Base-by-base conservation (phyloP, 2,888 invertebrate species). In the Sesia bembeciformis region DNA sequence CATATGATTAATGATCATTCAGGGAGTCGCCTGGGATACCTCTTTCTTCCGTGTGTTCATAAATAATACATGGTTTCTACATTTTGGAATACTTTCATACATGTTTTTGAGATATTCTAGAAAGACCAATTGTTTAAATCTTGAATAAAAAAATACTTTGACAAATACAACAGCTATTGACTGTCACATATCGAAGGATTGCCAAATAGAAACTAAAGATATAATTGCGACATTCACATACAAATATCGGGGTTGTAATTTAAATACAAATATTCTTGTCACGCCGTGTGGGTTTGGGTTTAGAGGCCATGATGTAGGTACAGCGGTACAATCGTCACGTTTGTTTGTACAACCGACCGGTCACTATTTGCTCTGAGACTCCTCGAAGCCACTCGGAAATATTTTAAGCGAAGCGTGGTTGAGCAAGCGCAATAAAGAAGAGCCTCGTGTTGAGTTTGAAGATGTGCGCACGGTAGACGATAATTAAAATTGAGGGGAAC, bases 321-420 rank as follows among this genome's bases (percentile, higher is more conserved):
- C 60, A 76, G 68, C 72, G 70, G 70, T 70, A 66, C 63, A 67
- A 68, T 61, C 73, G 62, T 65, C 62, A 63, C 68, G 75, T 74
- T 71, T 88, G 78, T 88, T 85, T 87, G 78, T 67, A 74, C 76
- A 84, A 77, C 74, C 76, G 73, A 86, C 85, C 86, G 87, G 86
- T 87, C 88, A 77, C 74, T 89, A 76, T 89, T 89, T 88, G 78
- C 77, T 72, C 71, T 69, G 72, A 72, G 78, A 75, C 78, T 80
- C 76, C 76, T 81, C 78, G 70, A 84, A 76, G 80, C 74, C 78
- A 81, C 84, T 84, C 74, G 67, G 81, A 84, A 79, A 84, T 83
- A 81, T 84, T 82, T 81, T 70, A 74, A 76, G 72, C 77, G 69
- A 69, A 67, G 64, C 71, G 70, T 70, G 72, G 72, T 80, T 78